Percentiles rank a stretch among this genome's conserved stretches.
Conservation (phyloP, 2,113 vertebrate genomes). For the Sylvia atricapilla region DNA sequence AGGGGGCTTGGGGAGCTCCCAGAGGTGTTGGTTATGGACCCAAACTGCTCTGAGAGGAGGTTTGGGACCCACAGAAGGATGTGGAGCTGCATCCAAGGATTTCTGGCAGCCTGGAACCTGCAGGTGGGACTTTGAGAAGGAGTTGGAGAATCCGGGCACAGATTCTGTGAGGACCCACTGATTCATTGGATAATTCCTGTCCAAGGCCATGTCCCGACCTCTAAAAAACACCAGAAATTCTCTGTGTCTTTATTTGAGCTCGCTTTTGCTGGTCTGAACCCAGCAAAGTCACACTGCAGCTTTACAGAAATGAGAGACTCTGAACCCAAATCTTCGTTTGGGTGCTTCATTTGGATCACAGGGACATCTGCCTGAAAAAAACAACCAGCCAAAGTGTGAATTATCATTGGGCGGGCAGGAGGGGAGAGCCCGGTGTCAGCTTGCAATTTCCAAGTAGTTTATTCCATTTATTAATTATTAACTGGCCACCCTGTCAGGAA, state of each 20-base stretch:
- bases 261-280: background rate
- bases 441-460: background rate
- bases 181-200: background rate
- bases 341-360: background rate
- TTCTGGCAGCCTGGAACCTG: background rate
- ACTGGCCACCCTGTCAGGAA: background rate
- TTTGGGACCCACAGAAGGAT: background rate
- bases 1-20: background rate
- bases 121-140: background rate
- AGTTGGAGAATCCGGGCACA: background rate
- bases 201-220: no score
- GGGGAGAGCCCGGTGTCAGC: background rate
- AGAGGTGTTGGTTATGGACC: background rate
- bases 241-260: background rate
- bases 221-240: background rate
- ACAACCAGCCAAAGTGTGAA: background rate
- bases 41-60: background rate
- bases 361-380: background rate
- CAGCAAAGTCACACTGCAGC: background rate
- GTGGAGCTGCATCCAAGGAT: fast-evolving
- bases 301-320: background rate
- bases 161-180: background rate
- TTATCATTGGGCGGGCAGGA: background rate
- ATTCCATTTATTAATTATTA: conserved; percentile 40
- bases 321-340: background rate